Percentiles rank a stretch among this genome's conserved stretches.
These are phyloP conservation scores for Rhingia campestris DNA, from an alignment of 2,888 invertebrate genomes.

Conservation along the genomic window DNA sequence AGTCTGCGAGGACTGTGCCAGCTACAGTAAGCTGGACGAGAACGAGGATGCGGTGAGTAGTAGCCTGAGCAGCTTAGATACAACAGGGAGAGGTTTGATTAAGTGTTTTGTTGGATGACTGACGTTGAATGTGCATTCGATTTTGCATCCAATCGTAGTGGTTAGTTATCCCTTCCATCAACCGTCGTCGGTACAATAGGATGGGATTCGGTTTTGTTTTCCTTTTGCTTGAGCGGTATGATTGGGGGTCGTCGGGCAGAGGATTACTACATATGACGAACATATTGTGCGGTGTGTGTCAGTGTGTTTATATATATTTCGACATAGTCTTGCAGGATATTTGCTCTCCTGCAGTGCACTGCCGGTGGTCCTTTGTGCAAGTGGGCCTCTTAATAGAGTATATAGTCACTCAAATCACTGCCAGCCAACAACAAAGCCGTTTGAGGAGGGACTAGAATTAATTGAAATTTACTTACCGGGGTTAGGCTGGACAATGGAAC, in stretches of 20 bases:
- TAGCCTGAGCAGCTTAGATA: not conserved
- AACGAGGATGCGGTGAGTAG: slow-evolving; percentile 90
- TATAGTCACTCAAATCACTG: slow-evolving; percentile 26
- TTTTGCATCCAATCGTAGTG: not conserved
- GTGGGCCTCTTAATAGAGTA: slow-evolving; percentile 5
- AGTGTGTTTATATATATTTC: not conserved
- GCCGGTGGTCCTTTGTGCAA: slow-evolving; percentile 8
- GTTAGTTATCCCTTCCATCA: slow-evolving; percentile 6
- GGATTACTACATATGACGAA: not conserved
- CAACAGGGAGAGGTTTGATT: slow-evolving; percentile 16
- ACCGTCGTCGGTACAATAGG: not conserved
- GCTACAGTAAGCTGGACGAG: slow-evolving; percentile 93
- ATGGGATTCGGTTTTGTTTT: not conserved
- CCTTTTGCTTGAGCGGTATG: not conserved
- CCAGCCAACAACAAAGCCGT: slow-evolving; percentile 16
- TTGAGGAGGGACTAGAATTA: slow-evolving; percentile 40
- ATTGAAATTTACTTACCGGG: slow-evolving; percentile 48
- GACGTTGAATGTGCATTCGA: slow-evolving; percentile 37
- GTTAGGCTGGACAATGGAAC: not conserved
- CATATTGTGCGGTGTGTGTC: not conserved
- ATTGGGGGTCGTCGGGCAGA: not conserved
- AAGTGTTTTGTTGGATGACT: slow-evolving; percentile 56
- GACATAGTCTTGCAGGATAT: slow-evolving; percentile 1
- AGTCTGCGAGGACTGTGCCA: slow-evolving; percentile 96
- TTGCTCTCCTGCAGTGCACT: not conserved